phyloP scores from a whole-genome alignment of 2,113 vertebrate species.

The Motacilla tschutschensis region DNA sequence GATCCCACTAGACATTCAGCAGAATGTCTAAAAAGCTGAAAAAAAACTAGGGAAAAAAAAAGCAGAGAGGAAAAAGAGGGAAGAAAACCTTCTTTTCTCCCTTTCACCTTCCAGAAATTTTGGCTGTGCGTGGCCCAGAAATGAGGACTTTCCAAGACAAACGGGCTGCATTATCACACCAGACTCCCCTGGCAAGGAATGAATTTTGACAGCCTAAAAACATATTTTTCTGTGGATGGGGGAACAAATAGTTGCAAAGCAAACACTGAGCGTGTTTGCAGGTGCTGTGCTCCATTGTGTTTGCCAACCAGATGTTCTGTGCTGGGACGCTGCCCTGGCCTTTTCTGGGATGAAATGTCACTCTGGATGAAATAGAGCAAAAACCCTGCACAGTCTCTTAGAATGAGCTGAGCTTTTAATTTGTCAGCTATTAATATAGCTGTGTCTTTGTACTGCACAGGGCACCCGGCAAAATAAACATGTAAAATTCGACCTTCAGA shows the following conservation, averaged over 20 bases:
- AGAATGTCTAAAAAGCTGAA: conserved; percentile 14
- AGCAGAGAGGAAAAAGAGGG: background rate
- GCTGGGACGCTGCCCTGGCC: conserved; percentile 35
- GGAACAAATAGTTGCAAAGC: conserved; percentile 68
- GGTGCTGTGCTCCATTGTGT: conserved; percentile 71
- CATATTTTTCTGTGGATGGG: conserved; percentile 53
- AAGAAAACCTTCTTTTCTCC: background rate
- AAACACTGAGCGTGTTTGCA: conserved; percentile 63
- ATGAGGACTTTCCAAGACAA: conserved; percentile 65
- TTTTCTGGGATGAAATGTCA: conserved; percentile 57
- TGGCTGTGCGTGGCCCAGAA: conserved; percentile 6
- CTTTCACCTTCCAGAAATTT: conserved; percentile 18
- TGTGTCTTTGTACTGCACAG: conserved; percentile 44
- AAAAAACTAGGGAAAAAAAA: background rate
- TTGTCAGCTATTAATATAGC: conserved; percentile 58
- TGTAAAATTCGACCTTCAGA: conserved; percentile 64
- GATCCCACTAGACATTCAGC: background rate
- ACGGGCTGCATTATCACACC: conserved; percentile 68
- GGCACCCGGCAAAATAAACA: conserved; percentile 57
- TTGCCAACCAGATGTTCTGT: conserved; percentile 75
- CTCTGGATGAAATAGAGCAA: conserved; percentile 50
- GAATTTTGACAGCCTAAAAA: conserved; percentile 57
- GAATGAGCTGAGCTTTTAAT: conserved; percentile 51
- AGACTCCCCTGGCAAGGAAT: conserved; percentile 54
- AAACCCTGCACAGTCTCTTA: conserved; percentile 15